A percentile compares a stretch with the other conserved stretches of the same genome.
Conservation (phyloP, 2,797 vertebrate species). For the Falco columbarius region DNA sequence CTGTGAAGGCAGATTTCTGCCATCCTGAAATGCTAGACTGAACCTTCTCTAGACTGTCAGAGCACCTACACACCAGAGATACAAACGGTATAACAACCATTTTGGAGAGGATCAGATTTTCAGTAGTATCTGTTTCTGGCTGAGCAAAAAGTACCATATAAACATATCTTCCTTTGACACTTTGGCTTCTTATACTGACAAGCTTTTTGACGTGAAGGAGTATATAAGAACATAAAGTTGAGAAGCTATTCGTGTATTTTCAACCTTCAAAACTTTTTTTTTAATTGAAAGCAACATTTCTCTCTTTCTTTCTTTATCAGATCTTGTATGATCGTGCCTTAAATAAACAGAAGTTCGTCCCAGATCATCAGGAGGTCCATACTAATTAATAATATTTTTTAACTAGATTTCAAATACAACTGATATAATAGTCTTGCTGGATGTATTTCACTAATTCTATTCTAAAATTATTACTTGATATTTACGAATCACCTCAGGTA, state of each 20-base stretch:
- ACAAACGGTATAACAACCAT: neutral
- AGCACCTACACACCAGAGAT: neutral
- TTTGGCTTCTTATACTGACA: neutral
- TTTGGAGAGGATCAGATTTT: neutral
- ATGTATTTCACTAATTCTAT: neutral
- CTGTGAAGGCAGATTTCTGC: neutral
- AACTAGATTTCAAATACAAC: neutral
- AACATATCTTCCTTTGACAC: neutral
- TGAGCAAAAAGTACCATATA: neutral
- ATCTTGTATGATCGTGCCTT: neutral
- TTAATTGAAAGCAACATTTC: neutral
- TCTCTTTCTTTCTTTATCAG: neutral
- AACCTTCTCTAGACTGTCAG: neutral
- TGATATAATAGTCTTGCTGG: neutral
- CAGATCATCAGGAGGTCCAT: rapidly evolving
- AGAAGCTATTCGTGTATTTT: neutral
- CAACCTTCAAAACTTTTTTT: neutral
- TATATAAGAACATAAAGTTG: neutral
- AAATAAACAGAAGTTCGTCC: neutral
- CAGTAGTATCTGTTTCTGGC: neutral
- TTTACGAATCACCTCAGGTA: neutral
- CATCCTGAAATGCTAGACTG: neutral
- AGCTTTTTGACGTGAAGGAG: neutral
- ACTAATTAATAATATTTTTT: neutral
- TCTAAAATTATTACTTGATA: neutral